Evolutionary conservation across 2,797 vertebrate genomes (phyloP).

Genomic region (Antennarius maculatus): DNA sequence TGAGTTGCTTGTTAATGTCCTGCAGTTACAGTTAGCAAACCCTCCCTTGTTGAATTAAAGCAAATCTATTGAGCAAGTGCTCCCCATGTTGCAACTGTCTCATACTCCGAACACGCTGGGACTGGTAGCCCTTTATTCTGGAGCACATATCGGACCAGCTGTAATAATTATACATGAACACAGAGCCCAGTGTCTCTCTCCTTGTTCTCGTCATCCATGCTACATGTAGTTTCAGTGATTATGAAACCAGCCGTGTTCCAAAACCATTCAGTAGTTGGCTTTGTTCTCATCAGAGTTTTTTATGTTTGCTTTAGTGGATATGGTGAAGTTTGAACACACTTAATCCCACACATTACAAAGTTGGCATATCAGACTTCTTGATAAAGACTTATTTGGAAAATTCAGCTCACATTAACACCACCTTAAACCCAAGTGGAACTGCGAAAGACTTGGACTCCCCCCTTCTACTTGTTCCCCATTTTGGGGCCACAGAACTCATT

Average conservation of each 20-base stretch:
- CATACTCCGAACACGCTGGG: slow-evolving; percentile 67
- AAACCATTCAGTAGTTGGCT: not conserved
- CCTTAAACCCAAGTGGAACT: slow-evolving; percentile 9
- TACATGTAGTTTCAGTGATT: slow-evolving; percentile 14
- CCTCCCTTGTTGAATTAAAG: slow-evolving; percentile 52
- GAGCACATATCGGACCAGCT: slow-evolving; percentile 30
- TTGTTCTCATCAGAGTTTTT: not conserved
- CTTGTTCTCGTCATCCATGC: slow-evolving; percentile 20
- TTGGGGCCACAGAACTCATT: slow-evolving; percentile 11
- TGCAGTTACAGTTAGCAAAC: slow-evolving; percentile 15
- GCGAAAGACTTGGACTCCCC: not conserved
- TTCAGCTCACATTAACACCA: not conserved
- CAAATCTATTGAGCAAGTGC: slow-evolving; percentile 64
- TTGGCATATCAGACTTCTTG: not conserved
- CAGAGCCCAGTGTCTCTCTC: slow-evolving; percentile 4
- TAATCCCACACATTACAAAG: not conserved
- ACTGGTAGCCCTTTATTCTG: slow-evolving; percentile 66
- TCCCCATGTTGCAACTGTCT: slow-evolving; percentile 71
- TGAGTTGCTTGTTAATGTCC: slow-evolving; percentile 6
- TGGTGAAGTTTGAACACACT: no score
- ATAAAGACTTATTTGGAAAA: not conserved
- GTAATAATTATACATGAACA: slow-evolving; percentile 41
- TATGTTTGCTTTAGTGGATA: not conserved
- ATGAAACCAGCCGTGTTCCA: slow-evolving; percentile 4
- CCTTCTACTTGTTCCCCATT: not conserved